Conservation (phyloP, 1,140 invertebrate species). For the Drosophila navojoa region DNA sequence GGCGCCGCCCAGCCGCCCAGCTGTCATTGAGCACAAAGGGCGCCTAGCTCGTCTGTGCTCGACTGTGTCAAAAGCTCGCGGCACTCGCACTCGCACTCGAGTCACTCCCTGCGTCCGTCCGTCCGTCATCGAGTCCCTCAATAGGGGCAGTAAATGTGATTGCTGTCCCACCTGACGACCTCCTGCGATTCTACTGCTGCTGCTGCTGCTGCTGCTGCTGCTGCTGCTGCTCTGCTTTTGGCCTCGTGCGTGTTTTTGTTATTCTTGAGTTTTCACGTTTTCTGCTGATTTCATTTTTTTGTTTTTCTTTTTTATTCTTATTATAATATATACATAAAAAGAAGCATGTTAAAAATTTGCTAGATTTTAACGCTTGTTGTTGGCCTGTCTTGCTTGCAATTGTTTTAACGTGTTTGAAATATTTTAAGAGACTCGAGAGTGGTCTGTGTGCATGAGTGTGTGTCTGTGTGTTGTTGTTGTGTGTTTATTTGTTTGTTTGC, state of each 20-base stretch:
- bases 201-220: background rate
- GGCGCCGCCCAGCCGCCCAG: background rate
- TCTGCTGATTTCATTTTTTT: background rate
- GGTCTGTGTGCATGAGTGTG: background rate
- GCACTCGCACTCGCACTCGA: constrained; percentile 8
- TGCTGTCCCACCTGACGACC: constrained; percentile 24
- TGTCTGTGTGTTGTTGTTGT: constrained; percentile 6
- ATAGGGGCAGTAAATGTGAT: constrained; percentile 66
- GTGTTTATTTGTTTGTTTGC: constrained; percentile 44
- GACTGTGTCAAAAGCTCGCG: background rate
- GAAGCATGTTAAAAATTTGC: constrained; percentile 63
- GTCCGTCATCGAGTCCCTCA: constrained; percentile 22
- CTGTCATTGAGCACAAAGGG: constrained; percentile 18
- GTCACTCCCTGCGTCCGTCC: constrained; percentile 26
- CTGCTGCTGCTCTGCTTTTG: constrained; percentile 25
- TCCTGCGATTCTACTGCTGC: background rate
- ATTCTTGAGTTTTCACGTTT: constrained; percentile 19
- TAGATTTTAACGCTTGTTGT: constrained; percentile 60
- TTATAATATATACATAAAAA: constrained; percentile 40
- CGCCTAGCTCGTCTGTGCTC: constrained; percentile 1
- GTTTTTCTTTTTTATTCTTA: background rate
- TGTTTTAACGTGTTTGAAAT: constrained; percentile 77
- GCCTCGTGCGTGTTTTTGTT: constrained; percentile 43
- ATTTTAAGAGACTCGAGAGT: constrained; percentile 43
- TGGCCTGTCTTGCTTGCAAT: constrained; percentile 53